Evolutionary conservation across 2,797 vertebrate species (phyloP), one percentile per base, ranked within the genome.

Genomic region (Intellagama lesueurii): DNA sequence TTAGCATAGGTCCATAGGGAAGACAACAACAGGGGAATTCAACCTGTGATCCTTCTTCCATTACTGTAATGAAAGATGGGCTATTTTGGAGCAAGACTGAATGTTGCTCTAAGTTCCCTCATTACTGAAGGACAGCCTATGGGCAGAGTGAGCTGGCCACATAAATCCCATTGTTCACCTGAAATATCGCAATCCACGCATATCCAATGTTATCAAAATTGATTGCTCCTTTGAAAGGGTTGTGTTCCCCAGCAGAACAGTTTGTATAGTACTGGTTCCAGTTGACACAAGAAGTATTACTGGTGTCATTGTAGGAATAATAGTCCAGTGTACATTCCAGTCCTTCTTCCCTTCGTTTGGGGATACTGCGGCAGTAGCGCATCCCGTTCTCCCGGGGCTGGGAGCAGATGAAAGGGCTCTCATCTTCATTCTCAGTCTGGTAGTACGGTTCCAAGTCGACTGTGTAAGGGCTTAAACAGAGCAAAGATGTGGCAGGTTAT

Each of bases 171-270:
- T 11, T 7, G 26, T 92, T 90, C 90, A 99, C 99, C 98, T 99
- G 99, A 94, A 99, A 99, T 96, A 99, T 99, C 0, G 98, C 99
- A 0, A 99, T 99, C 98, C 99, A 99, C 91, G 99, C 99, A 0
- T 99, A 99, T 94, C 98, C 98, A 1, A 99, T 99, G 96, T 99
- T 99, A 95, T 99, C 99, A 0, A 99, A 99, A 97, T 99, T 99
- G 97, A 99, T 99, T 91, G 99, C 99, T 32, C 98, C 98, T 95
- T 99, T 99, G 96, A 99, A 99, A 49, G 99, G 99, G 96, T 99
- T 99, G 97, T 97, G 95, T 64, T 96, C 95, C 32, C 98, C 98
- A 0, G 98, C 98, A 0, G 98, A 98, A 95, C 99, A 99, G 96
- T 99, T 99, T 95, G 97, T 99, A 91, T 99, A 99, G 95, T 99